phyloP scores from a whole-genome alignment of 2,888 invertebrate genomes.

The Philopedon plagiatum region DNA sequence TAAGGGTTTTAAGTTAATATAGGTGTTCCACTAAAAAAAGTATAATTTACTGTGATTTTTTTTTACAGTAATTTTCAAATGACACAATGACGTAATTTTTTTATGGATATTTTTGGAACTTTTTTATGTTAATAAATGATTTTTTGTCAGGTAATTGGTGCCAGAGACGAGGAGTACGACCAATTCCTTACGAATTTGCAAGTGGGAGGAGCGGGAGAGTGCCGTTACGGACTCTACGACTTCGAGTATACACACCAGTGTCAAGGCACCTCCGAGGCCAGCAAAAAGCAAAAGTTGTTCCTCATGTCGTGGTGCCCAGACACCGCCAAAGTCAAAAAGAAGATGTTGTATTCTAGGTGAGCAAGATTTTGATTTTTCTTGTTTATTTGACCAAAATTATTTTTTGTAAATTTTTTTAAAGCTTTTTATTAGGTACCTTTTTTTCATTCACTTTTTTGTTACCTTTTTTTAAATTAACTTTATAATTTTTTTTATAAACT shows the following conservation, averaged over 20 bases:
- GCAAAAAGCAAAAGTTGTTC: conserved; percentile 98
- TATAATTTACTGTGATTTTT: no score
- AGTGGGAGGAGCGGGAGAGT: conserved; percentile 92
- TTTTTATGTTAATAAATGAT: no score
- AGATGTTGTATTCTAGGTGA: conserved; percentile 86
- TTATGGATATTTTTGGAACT: no score
- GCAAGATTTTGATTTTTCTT: conserved; percentile 30
- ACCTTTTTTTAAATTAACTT: no score
- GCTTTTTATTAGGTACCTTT: no score
- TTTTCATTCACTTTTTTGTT: no score
- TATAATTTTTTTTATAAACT: no score
- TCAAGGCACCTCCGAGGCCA: conserved; percentile 96
- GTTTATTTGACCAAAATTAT: no score
- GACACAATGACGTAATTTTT: no score
- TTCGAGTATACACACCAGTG: conserved; percentile 98
- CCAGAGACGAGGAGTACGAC: conserved; percentile 92
- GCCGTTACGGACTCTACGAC: conserved; percentile 98
- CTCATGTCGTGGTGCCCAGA: conserved; percentile 99
- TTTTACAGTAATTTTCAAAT: no score
- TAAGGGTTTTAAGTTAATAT: conserved; percentile 28
- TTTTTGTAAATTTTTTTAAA: no score
- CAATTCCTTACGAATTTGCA: conserved; percentile 95
- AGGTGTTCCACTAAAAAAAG: no score
- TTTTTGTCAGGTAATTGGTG: conserved; percentile 78
- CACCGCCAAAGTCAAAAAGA: conserved; percentile 93